A percentile compares a stretch with the other conserved stretches of the same genome.
Evolutionary conservation across 1,140 invertebrate genomes (phyloP).

Genomic region (Harlomillsia oculata): DNA sequence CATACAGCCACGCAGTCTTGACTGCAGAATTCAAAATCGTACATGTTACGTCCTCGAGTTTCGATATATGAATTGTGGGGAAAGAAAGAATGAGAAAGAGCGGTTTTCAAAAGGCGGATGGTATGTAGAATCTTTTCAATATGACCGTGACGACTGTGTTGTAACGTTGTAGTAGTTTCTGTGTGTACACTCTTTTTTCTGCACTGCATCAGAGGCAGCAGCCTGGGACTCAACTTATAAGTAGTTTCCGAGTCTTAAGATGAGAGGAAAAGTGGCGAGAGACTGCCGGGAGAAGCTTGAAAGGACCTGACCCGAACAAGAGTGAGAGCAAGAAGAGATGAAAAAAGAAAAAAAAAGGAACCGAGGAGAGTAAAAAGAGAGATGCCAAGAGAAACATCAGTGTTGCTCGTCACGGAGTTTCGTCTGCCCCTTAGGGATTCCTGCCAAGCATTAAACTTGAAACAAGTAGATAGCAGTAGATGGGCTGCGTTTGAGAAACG

Average conservation of each 20-base stretch:
- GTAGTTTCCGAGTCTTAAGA: background rate
- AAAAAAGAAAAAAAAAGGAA: conserved; percentile 3
- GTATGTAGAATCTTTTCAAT: conserved; percentile 2
- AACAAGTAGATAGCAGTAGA: conserved; percentile 9
- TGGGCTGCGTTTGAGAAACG: background rate
- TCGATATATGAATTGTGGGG: background rate
- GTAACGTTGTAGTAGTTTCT: conserved; percentile 4
- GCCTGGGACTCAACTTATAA: too few species aligned
- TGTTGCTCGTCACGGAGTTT: conserved; percentile 24
- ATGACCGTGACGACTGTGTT: too few species aligned
- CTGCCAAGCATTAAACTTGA: conserved; percentile 26
- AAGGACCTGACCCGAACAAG: too few species aligned
- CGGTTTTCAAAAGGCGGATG: background rate
- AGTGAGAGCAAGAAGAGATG: background rate
- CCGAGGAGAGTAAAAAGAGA: conserved; percentile 4
- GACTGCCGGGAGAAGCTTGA: background rate
- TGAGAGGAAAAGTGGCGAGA: conserved; percentile 3
- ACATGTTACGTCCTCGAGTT: background rate
- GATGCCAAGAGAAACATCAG: conserved; percentile 23
- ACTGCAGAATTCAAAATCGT: background rate
- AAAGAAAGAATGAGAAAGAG: background rate
- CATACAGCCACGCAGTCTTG: background rate
- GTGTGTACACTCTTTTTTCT: background rate
- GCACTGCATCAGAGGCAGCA: conserved; percentile 5
- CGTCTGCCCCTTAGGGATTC: conserved; percentile 20